Percentiles rank a stretch among this genome's conserved stretches.
These are phyloP conservation scores for Argya squamiceps DNA, from an alignment of 2,797 vertebrate species.

Conservation along the genomic window DNA sequence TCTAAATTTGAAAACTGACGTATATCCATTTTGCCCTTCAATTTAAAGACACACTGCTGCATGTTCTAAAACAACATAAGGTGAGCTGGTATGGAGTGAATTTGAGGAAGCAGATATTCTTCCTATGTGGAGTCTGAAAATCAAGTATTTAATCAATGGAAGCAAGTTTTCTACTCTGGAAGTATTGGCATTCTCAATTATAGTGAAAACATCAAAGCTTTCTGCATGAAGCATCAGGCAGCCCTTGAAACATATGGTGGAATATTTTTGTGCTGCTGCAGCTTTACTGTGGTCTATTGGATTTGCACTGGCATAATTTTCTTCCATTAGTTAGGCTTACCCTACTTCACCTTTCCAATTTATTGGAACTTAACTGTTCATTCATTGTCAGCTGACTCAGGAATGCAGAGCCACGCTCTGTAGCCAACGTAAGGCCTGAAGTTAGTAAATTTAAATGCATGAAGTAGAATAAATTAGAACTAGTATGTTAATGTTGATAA, in stretches of 20 bases:
- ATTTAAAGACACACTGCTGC: not conserved
- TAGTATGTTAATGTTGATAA: constrained; percentile 68
- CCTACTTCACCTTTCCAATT: constrained; percentile 73
- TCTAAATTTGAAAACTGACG: not conserved
- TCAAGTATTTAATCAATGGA: constrained; percentile 31
- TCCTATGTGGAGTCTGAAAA: constrained; percentile 9
- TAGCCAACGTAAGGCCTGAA: constrained; percentile 63
- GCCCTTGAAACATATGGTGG: constrained; percentile 65
- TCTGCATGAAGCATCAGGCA: constrained; percentile 22
- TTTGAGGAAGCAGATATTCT: not conserved
- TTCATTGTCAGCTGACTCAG: constrained; percentile 71
- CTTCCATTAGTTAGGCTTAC: constrained; percentile 73
- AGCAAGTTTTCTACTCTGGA: constrained; percentile 49
- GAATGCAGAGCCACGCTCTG: constrained; percentile 60
- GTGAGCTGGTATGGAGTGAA: not conserved
- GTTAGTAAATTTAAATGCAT: constrained; percentile 74
- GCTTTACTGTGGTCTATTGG: constrained; percentile 58
- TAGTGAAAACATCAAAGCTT: constrained; percentile 62
- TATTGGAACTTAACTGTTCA: constrained; percentile 69
- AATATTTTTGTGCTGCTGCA: constrained; percentile 40
- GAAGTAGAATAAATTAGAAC: constrained; percentile 74
- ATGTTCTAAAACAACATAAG: not conserved
- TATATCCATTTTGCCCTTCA: not conserved
- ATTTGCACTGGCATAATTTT: constrained; percentile 72
- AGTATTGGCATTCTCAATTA: constrained; percentile 62